Percentiles rank a stretch among this genome's conserved stretches.
These are phyloP conservation scores for Crepidodera aurea DNA, from an alignment of 2,888 invertebrate species.

Conservation along the genomic window DNA sequence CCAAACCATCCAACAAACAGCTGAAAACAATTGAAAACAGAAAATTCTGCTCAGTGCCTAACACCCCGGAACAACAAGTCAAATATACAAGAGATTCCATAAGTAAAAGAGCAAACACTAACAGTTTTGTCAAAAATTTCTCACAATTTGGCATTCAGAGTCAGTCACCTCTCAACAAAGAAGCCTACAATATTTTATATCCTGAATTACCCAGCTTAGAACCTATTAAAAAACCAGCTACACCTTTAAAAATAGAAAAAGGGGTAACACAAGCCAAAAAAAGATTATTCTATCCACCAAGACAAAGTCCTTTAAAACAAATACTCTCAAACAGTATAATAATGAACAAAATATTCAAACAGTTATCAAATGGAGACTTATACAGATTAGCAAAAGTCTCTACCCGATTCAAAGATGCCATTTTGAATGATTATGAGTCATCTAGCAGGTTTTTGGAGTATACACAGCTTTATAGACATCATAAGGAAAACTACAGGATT, in stretches of 20 bases:
- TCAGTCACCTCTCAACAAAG: constrained; percentile 49
- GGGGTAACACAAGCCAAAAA: constrained; percentile 50
- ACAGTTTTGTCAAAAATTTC: constrained; percentile 42
- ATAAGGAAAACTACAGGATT: constrained; percentile 53
- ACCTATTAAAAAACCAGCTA: constrained; percentile 37
- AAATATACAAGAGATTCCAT: constrained; percentile 6
- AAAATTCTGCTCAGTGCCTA: constrained; percentile 38
- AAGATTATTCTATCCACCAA: constrained; percentile 44
- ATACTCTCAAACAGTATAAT: constrained; percentile 47
- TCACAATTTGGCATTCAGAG: constrained; percentile 45
- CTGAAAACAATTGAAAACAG: neutral
- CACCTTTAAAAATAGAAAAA: constrained; percentile 49
- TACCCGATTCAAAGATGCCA: constrained; percentile 40
- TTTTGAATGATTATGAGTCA: constrained; percentile 40
- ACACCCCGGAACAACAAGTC: constrained; percentile 45
- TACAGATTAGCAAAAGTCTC: constrained; percentile 53
- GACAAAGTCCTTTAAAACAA: constrained; percentile 39
- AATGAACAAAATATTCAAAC: constrained; percentile 50
- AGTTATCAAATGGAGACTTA: constrained; percentile 54
- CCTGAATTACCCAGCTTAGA: constrained; percentile 48
- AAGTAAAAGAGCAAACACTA: constrained; percentile 32
- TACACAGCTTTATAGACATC: constrained; percentile 42
- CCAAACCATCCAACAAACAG: constrained; percentile 13
- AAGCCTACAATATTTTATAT: constrained; percentile 54
- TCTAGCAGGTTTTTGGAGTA: constrained; percentile 42